Percentiles rank a stretch among this genome's conserved stretches.
These are phyloP conservation scores for Eristalis pertinax DNA, from an alignment of 2,888 invertebrate species.

Conservation along the genomic window DNA sequence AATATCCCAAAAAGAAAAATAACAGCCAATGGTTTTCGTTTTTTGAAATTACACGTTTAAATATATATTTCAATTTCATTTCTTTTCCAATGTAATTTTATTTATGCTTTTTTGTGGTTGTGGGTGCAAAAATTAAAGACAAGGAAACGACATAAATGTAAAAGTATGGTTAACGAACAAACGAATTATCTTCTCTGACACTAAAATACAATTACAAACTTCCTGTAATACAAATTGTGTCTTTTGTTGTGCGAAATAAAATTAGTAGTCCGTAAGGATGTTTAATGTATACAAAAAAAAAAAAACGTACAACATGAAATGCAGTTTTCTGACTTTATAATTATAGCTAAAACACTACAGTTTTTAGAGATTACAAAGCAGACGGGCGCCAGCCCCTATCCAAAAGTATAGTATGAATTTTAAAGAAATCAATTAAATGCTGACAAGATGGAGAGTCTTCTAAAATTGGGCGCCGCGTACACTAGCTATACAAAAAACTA, in stretches of 20 bases:
- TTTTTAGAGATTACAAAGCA: slow-evolving; percentile 56
- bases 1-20: background rate
- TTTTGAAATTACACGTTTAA: slow-evolving; percentile 58
- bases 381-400: slow-evolving; percentile 4
- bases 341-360: slow-evolving; percentile 42
- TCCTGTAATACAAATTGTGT: slow-evolving; percentile 64
- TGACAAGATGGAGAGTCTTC: slow-evolving; percentile 14
- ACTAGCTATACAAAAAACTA: slow-evolving; percentile 47
- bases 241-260: slow-evolving; percentile 55
- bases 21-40: slow-evolving; percentile 46
- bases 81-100: slow-evolving; percentile 46
- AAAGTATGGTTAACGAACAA: slow-evolving; percentile 7
- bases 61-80: slow-evolving; percentile 54
- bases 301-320: slow-evolving; percentile 18
- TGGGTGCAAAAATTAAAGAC: slow-evolving; percentile 45
- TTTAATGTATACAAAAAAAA: slow-evolving; percentile 12
- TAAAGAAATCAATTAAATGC: background rate
- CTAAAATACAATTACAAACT: slow-evolving; percentile 66
- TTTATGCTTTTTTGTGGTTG: slow-evolving; percentile 30
- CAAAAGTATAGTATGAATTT: background rate
- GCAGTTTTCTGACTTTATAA: slow-evolving; percentile 48
- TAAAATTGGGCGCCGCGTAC: slow-evolving; percentile 27
- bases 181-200: slow-evolving; percentile 33
- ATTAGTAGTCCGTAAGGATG: slow-evolving; percentile 20
- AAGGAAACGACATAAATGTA: slow-evolving; percentile 5